Percentiles rank a stretch among this genome's conserved stretches.
Evolutionary conservation across 2,888 invertebrate genomes (phyloP).

Genomic region (Pantelozetes paolii): DNA sequence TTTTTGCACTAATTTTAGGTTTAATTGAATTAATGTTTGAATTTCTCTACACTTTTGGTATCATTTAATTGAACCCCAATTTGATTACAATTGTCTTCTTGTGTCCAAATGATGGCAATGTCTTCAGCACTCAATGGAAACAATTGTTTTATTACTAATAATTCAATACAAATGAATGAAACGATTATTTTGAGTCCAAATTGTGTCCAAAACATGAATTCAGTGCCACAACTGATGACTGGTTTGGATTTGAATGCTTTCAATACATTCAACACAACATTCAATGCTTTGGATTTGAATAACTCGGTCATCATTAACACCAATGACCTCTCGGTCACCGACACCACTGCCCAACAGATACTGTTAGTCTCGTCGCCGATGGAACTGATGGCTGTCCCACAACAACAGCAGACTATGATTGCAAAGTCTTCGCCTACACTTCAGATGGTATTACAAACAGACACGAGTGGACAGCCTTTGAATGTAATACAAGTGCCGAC

Average conservation of each 20-base stretch:
- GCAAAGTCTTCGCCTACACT: neutral
- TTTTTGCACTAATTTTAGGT: no score
- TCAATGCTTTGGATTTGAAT: conserved; percentile 23
- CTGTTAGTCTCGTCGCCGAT: conserved; percentile 18
- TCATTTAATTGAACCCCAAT: neutral
- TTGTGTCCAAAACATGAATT: neutral
- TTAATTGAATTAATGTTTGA: neutral
- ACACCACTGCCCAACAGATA: conserved; percentile 18
- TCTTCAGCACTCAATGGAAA: conserved; percentile 29
- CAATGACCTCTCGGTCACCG: neutral
- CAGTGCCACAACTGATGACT: conserved; percentile 15
- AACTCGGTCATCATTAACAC: conserved; percentile 20
- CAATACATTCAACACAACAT: conserved; percentile 7
- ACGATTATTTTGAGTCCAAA: neutral
- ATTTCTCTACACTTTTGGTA: neutral
- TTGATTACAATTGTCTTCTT: neutral
- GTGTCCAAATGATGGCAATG: conserved; percentile 11
- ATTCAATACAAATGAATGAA: neutral
- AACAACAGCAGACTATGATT: neutral
- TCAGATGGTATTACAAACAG: conserved; percentile 30
- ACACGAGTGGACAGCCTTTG: neutral
- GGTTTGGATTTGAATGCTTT: conserved; percentile 14
- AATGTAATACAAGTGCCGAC: conserved; percentile 40
- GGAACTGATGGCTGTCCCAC: conserved; percentile 14
- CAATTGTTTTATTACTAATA: conserved; percentile 18